These are phyloP conservation scores for Chelonus formosanus DNA, from an alignment of 2,888 invertebrate species.

Conservation along the genomic window DNA sequence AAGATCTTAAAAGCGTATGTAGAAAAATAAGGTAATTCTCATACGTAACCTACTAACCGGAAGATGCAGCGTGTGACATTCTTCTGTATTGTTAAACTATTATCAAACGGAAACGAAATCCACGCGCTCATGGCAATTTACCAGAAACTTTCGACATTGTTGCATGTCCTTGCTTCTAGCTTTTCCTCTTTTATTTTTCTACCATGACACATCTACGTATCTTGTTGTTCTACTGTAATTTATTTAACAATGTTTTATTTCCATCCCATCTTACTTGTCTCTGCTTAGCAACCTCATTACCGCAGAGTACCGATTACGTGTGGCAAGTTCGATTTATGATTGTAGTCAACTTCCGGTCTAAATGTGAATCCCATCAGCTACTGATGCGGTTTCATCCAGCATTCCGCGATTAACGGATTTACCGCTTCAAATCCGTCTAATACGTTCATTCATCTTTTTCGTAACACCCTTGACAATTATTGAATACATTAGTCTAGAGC, in stretches of 20 bases:
- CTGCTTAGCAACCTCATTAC: conserved; percentile 19
- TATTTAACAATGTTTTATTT: conserved; percentile 31
- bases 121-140: conserved; percentile 38
- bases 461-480: background rate
- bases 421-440: conserved; percentile 16
- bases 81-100: conserved; percentile 36
- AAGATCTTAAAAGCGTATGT: too few relatives aligned
- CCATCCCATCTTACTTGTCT: background rate
- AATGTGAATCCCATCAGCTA: background rate
- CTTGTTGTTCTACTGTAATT: background rate
- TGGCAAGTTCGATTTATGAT: conserved; percentile 14
- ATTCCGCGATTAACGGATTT: conserved; percentile 1
- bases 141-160: conserved; percentile 33
- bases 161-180: conserved; percentile 1
- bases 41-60: conserved; percentile 30
- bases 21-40: background rate
- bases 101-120: conserved; percentile 19
- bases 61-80: conserved; percentile 39
- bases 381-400: conserved; percentile 3
- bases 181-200: background rate
- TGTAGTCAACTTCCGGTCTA: conserved; percentile 10
- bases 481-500: background rate
- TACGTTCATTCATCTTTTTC: conserved; percentile 12
- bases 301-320: conserved; percentile 1
- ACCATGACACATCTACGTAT: background rate